These are phyloP conservation scores for Pseudeuparius sepicola DNA, from an alignment of 2,888 invertebrate species.

Conservation along the genomic window DNA sequence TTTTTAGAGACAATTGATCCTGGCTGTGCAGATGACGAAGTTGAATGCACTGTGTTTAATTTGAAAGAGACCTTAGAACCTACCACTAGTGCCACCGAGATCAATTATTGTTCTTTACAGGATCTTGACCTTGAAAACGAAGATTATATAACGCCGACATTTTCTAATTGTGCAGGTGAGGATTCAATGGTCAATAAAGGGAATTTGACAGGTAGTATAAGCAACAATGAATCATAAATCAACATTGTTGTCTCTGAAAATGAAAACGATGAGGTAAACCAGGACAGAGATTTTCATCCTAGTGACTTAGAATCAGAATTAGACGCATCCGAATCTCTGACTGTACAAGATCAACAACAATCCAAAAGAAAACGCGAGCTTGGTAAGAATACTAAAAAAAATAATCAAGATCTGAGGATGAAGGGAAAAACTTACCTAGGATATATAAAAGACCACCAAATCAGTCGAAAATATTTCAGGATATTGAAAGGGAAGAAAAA, in stretches of 20 bases:
- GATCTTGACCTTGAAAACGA: too few species aligned
- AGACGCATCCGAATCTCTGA: too few species aligned
- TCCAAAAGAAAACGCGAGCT: slow-evolving; percentile 4
- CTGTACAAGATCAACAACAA: neutral
- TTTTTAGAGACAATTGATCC: neutral
- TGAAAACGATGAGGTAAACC: slow-evolving; percentile 2
- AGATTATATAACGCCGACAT: too few species aligned
- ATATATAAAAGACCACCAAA: slow-evolving; percentile 7
- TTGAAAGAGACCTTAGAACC: too few species aligned
- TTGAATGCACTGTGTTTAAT: too few species aligned
- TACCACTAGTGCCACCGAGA: too few species aligned
- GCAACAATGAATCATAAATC: slow-evolving; percentile 4
- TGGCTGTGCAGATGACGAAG: too few species aligned
- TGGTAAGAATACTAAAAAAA: slow-evolving; percentile 5
- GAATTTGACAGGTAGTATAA: too few species aligned
- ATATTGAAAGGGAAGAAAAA: slow-evolving; percentile 8
- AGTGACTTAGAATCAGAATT: too few species aligned
- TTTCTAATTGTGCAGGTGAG: too few species aligned
- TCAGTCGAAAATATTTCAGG: slow-evolving; percentile 5
- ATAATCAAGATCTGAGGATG: slow-evolving; percentile 8
- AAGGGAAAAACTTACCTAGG: slow-evolving; percentile 9
- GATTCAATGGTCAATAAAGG: too few species aligned
- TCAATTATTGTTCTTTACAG: too few species aligned
- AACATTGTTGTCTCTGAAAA: slow-evolving; percentile 3
- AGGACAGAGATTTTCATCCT: slow-evolving; percentile 1